Base-by-base conservation (phyloP, 2,888 invertebrate genomes). In the Acleris sparsana region DNA sequence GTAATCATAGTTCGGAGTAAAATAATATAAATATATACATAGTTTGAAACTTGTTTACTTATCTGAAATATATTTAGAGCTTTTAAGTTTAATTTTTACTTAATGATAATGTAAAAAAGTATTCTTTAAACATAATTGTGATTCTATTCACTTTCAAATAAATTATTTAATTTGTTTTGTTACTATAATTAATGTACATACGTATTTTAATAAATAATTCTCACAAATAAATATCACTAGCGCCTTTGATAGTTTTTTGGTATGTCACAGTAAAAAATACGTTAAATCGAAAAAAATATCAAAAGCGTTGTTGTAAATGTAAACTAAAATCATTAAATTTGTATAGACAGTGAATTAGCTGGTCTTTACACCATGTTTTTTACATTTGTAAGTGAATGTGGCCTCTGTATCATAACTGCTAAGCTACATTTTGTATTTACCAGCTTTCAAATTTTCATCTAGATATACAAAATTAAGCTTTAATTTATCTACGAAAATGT, bases 401-500 rank as follows among this genome's bases (percentile, higher is more conserved):
- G 66, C 66, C 66, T 66, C 44, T 66, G 66, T 66, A 66, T 66
- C 52, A 66, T 66, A 66, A 66, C 61, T 66, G 66, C 66, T 62
- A 62, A 57, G 55, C 29, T 57, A 58, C 55, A 57, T 66, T 66
- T 57, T 57, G 33, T 66, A 66, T 57, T 66, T 62, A 62, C 57
- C 56, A 57, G 57, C 56, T 62, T 57, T 66, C 46, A 48, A 57
- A 57, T 66, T 61, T 66, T 55, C 66, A 66, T 52, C 57, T 68
- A 66, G 49, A 53, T 49, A 51, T 67, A 55, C 29, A 57, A 63
- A 25, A 52, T 58, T 69, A 71, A 72, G 71, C 63, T 73, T 73
- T 75, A 74, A 71, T 72, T 71, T 73, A 29, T 68, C 67, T 68
- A 70, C 60, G 46, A 70, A 69, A 70, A 68, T 69, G 74, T 73